phyloP scores from a whole-genome alignment of 92 coral and sea anemone species.

The Actinostola sp. region DNA sequence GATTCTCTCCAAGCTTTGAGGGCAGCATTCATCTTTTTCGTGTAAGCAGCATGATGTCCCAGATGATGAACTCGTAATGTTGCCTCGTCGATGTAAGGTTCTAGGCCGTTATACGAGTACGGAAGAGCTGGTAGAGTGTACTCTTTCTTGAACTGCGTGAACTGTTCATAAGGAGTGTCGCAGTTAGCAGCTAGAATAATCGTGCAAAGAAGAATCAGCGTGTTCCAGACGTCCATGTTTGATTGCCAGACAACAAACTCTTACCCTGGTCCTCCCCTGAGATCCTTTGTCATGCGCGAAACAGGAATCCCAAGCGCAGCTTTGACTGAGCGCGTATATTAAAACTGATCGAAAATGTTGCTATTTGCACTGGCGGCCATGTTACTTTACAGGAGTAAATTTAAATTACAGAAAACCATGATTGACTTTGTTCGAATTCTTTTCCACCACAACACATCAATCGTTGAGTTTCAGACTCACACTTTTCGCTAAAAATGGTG shows the following conservation, averaged over 20 bases:
- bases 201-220: constrained; percentile 11
- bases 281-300: too few species aligned
- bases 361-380: too few species aligned
- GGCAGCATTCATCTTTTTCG: constrained; percentile 81
- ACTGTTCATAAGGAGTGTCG: constrained; percentile 51
- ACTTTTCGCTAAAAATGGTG: too few species aligned
- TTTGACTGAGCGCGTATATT: too few species aligned
- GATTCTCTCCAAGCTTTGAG: constrained; percentile 79
- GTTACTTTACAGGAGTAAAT: too few species aligned
- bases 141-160: constrained; percentile 59
- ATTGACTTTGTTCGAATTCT: too few species aligned
- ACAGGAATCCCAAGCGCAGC: too few species aligned
- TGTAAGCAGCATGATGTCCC: constrained; percentile 90
- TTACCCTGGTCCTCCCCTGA: neutral
- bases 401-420: too few species aligned
- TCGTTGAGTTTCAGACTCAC: too few species aligned
- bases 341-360: too few species aligned
- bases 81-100: constrained; percentile 85
- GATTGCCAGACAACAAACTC: constrained; percentile 7
- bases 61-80: constrained; percentile 83
- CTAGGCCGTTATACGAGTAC: constrained; percentile 72
- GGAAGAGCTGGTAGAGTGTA: constrained; percentile 80
- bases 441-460: too few species aligned
- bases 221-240: constrained; percentile 10
- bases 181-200: neutral